Evolutionary conservation across 2,888 invertebrate species (phyloP).

Genomic region (Theretra japonica): DNA sequence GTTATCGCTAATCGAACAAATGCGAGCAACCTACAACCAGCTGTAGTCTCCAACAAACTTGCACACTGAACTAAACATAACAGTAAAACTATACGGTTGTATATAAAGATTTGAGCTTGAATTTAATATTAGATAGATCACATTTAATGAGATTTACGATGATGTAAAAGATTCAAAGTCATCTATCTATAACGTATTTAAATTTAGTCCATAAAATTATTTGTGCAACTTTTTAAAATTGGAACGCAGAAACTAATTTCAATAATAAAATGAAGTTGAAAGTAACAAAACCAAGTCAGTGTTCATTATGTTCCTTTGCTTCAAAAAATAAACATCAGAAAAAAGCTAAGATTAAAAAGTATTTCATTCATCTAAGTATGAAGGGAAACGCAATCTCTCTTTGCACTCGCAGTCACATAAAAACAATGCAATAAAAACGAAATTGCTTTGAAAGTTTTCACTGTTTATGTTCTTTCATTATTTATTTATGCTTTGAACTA

Average conservation of each 20-base stretch:
- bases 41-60: too few relatives aligned
- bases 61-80: too few relatives aligned
- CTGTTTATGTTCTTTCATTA: not conserved
- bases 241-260: not conserved
- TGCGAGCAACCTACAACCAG: too few relatives aligned
- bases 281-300: not conserved
- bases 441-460: conserved; percentile 22
- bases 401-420: not conserved
- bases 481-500: not conserved
- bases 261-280: not conserved
- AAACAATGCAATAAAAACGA: conserved; percentile 20
- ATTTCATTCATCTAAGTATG: not conserved
- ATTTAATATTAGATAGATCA: too few relatives aligned
- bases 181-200: too few relatives aligned
- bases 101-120: too few relatives aligned
- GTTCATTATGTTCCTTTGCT: not conserved
- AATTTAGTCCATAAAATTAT: too few relatives aligned
- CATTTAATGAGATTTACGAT: too few relatives aligned
- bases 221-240: not conserved
- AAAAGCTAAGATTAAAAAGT: not conserved
- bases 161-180: too few relatives aligned
- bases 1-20: too few relatives aligned
- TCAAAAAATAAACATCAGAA: conserved; percentile 10
- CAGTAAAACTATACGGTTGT: too few relatives aligned
- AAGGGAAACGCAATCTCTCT: conserved; percentile 22